Evolutionary conservation across 1,140 invertebrate genomes (phyloP), one percentile per base, ranked within the genome.

Genomic region (Dendroctonus ponderosae): DNA sequence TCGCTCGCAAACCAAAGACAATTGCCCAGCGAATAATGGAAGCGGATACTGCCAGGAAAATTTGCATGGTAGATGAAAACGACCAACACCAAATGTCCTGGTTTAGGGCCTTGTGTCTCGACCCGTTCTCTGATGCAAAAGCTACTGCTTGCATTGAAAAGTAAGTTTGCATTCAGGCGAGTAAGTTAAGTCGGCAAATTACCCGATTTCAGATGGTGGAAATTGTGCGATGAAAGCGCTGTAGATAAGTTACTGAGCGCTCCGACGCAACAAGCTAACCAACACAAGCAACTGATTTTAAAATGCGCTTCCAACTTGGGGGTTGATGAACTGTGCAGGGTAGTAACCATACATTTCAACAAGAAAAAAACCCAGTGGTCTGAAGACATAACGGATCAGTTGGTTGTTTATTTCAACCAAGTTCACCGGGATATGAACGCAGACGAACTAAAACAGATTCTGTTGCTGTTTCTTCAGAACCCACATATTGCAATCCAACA

Each of bases 1-100:
- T 78, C 38, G 75, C 77, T 41, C 63, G 63, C 58, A 78, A 77
- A 68, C 77, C 77, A 5, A 72, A 73, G 66, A 69, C 71, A 12
- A 15, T 78, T 9, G 68, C 70, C 14, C 72, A 76, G 61, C 62
- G 61, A 42, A 76, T 78, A 14, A 50, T 66, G 38, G 57, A 68
- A 54, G 74, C 76, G 26, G 74, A 75, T 64, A 39, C 62, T 12
- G 5, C 46, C 3, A 73, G 58, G 1, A 77, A 77, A 9, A 72
- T 78, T 37, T 53, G 57, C 15, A 74, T 69, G 52, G 69, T 78
- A 7, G 67, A 74, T 53, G 64, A 69, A 57, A 49, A 38, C 4
- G 73, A 76, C 66, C 58, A 65, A 56, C 67, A 76, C 68, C 77
- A 77, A 66, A 70, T 65, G 56, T 62, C 61, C 11, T 78, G 77